Evolutionary conservation across 2,888 invertebrate species (phyloP).

Genomic region (Meiosimyza platycephala): DNA sequence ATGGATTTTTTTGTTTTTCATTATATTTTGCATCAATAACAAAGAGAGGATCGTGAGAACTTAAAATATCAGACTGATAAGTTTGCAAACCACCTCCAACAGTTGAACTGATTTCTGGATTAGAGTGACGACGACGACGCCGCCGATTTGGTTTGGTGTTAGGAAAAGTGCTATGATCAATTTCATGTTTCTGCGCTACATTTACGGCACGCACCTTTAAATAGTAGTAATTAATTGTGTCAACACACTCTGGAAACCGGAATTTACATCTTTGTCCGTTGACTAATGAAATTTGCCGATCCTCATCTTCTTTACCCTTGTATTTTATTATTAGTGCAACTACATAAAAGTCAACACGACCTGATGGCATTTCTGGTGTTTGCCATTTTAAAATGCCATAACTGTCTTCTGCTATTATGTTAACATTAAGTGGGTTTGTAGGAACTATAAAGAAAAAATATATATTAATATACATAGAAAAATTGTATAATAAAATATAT

Average conservation of each 20-base stretch:
- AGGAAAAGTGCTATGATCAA: conserved; percentile 41
- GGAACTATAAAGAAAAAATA: conserved; percentile 46
- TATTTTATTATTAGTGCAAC: conserved; percentile 54
- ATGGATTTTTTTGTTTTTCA: not conserved
- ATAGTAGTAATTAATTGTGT: conserved; percentile 42
- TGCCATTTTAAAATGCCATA: conserved; percentile 66
- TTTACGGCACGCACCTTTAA: conserved; percentile 56
- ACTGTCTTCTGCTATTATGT: conserved; percentile 38
- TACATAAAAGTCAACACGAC: conserved; percentile 71
- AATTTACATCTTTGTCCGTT: conserved; percentile 48
- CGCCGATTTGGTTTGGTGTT: conserved; percentile 28
- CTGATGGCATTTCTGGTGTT: conserved; percentile 68
- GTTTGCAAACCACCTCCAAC: conserved; percentile 40
- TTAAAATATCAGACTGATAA: conserved; percentile 26
- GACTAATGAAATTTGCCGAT: conserved; percentile 44
- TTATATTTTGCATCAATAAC: not conserved
- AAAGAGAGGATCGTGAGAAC: conserved; percentile 31
- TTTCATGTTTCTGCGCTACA: conserved; percentile 44
- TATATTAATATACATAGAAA: not conserved
- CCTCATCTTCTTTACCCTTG: conserved; percentile 38
- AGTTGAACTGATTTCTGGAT: conserved; percentile 46
- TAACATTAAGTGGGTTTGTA: conserved; percentile 47
- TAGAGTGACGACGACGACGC: conserved; percentile 43
- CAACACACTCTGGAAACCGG: conserved; percentile 46
- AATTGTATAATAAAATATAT: not conserved